Evolutionary conservation across 2,797 vertebrate genomes (phyloP).

Genomic region (Philypnodon macrostomus): DNA sequence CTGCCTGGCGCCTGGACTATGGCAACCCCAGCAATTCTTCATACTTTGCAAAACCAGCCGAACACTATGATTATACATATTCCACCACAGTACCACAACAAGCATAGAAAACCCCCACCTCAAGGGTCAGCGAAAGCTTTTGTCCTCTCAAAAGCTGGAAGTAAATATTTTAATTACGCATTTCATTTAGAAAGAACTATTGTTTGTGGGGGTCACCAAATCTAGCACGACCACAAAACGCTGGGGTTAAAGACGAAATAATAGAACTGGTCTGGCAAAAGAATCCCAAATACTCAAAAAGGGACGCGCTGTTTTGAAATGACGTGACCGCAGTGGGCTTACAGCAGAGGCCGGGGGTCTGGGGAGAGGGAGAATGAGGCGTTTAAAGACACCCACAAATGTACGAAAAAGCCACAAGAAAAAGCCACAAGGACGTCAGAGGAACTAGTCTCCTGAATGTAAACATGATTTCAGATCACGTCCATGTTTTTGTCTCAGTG

Average conservation of each 20-base stretch:
- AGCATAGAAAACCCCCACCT: background rate
- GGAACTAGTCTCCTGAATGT: too few relatives aligned
- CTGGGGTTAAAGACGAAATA: constrained; percentile 62
- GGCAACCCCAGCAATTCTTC: background rate
- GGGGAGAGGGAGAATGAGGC: constrained; percentile 52
- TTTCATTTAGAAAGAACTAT: constrained; percentile 57
- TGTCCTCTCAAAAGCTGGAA: too few relatives aligned
- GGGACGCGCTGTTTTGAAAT: constrained; percentile 56
- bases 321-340: constrained; percentile 59
- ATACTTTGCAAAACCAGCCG: constrained; percentile 14
- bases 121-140: constrained; percentile 50
- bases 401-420: constrained; percentile 36
- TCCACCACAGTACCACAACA: constrained; percentile 32
- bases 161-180: constrained; percentile 66
- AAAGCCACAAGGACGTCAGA: constrained; percentile 42
- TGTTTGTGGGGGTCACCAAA: constrained; percentile 45
- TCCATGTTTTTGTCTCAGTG: too few relatives aligned
- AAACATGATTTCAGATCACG: too few relatives aligned
- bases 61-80: constrained; percentile 47
- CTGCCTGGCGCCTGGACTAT: background rate
- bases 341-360: constrained; percentile 46
- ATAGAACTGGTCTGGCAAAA: too few relatives aligned
- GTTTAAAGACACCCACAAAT: constrained; percentile 49
- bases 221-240: too few relatives aligned
- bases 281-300: constrained; percentile 36